These are phyloP conservation scores for Mythimna ferrago DNA, from an alignment of 2,888 invertebrate genomes.

Conservation along the genomic window DNA sequence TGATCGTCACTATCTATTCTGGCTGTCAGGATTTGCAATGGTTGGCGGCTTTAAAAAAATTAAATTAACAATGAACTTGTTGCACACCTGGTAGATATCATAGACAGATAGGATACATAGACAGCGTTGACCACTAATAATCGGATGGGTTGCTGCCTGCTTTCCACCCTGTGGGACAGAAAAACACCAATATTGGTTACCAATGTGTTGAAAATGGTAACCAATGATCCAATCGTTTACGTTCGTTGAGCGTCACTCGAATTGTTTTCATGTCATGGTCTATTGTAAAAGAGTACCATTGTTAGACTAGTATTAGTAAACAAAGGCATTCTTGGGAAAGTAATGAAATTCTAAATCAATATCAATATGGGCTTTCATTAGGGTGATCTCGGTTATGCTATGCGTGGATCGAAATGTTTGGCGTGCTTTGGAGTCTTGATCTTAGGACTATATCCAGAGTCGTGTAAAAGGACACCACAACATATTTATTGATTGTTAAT, in stretches of 20 bases:
- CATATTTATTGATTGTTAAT: not conserved
- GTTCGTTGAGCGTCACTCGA: conserved; percentile 25
- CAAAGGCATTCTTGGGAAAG: conserved; percentile 46
- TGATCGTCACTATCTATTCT: not conserved
- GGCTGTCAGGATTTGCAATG: not conserved
- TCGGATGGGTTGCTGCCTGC: not conserved
- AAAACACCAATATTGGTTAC: not conserved
- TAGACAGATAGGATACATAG: too few species aligned
- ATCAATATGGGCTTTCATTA: conserved; percentile 41
- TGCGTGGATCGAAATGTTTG: not conserved
- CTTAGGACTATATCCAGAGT: too few species aligned
- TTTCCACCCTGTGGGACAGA: not conserved
- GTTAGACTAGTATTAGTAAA: conserved; percentile 56
- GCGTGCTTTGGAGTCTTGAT: not conserved
- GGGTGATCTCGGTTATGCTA: not conserved
- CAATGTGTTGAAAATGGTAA: conserved; percentile 13
- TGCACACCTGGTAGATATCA: not conserved
- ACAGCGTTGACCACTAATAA: not conserved
- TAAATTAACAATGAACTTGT: not conserved
- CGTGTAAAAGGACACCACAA: not conserved
- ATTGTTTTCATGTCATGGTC: conserved; percentile 54
- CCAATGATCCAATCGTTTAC: conserved; percentile 21
- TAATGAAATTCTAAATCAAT: conserved; percentile 41
- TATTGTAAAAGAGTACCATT: conserved; percentile 52
- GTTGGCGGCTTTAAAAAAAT: not conserved